Evolutionary conservation across 2,113 vertebrate genomes (phyloP).

Genomic region (Seriola rivoliana): DNA sequence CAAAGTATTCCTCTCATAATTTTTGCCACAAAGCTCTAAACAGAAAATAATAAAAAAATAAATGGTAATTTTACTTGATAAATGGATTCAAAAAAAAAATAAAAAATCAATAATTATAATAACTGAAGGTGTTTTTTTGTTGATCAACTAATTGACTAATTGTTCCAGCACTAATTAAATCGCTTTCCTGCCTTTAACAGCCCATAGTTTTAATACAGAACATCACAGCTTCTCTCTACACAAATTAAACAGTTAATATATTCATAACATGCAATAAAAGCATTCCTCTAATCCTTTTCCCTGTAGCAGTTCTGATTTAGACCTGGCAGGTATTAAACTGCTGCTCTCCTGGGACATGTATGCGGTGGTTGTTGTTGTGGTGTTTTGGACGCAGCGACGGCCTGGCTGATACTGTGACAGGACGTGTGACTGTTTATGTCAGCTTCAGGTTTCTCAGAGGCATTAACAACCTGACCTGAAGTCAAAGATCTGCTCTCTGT

Average conservation of each 20-base stretch:
- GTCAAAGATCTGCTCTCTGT: constrained; percentile 52
- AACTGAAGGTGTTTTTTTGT: too few species aligned
- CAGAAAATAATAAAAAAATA: too few species aligned
- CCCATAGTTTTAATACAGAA: not conserved
- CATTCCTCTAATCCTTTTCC: not conserved
- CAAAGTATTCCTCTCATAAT: too few species aligned
- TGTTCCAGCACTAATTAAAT: too few species aligned
- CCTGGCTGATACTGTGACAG: constrained; percentile 54
- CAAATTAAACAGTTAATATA: not conserved
- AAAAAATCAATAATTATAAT: too few species aligned
- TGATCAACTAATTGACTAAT: too few species aligned
- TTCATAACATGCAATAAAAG: not conserved
- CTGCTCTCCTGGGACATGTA: constrained; percentile 3
- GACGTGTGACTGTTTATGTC: constrained; percentile 57
- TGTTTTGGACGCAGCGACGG: constrained; percentile 32
- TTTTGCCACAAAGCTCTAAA: too few species aligned
- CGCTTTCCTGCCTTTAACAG: not conserved
- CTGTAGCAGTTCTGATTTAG: not conserved
- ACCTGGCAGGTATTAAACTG: not conserved
- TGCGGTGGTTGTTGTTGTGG: constrained; percentile 26
- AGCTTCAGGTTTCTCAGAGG: constrained; percentile 74
- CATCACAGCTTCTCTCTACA: not conserved
- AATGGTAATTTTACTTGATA: not conserved
- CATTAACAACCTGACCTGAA: constrained; percentile 54
- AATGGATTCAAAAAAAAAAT: too few species aligned